Evolutionary conservation across 2,113 vertebrate genomes (phyloP).

Genomic region (Muntiacus muntjak): DNA sequence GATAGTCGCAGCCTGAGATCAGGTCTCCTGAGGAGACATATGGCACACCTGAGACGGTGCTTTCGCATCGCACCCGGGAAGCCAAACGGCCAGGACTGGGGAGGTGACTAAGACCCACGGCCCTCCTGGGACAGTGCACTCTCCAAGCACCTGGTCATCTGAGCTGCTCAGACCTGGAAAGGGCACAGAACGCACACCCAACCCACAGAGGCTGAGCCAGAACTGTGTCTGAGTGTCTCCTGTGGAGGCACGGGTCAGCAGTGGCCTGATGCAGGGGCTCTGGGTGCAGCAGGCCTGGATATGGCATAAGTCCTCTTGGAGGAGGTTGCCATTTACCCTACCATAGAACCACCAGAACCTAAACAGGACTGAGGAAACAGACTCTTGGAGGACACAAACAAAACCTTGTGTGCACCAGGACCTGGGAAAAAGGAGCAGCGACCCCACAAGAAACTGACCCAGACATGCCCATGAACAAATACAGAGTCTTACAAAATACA

Average conservation of each 20-base stretch:
- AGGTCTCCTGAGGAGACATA: background rate
- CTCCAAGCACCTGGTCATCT: background rate
- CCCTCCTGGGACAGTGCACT: background rate
- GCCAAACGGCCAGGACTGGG: accelerated
- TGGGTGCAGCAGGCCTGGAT: background rate
- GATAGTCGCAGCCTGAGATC: background rate
- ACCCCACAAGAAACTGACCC: background rate
- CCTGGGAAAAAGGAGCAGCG: background rate
- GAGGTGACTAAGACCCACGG: background rate
- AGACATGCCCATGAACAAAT: background rate
- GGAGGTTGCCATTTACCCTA: background rate
- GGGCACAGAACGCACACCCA: accelerated
- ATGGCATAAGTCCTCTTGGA: background rate
- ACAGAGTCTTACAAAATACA: background rate
- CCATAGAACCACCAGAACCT: background rate
- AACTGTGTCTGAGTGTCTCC: background rate
- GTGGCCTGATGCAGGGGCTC: background rate
- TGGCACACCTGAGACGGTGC: background rate
- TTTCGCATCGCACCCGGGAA: accelerated
- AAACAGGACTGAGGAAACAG: background rate
- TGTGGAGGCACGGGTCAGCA: background rate
- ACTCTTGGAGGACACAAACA: background rate
- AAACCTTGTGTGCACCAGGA: background rate
- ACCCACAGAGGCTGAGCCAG: background rate
- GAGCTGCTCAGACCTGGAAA: background rate